Base-by-base conservation (phyloP, 2,113 vertebrate species). In the Dipodomys ordii region DNA sequence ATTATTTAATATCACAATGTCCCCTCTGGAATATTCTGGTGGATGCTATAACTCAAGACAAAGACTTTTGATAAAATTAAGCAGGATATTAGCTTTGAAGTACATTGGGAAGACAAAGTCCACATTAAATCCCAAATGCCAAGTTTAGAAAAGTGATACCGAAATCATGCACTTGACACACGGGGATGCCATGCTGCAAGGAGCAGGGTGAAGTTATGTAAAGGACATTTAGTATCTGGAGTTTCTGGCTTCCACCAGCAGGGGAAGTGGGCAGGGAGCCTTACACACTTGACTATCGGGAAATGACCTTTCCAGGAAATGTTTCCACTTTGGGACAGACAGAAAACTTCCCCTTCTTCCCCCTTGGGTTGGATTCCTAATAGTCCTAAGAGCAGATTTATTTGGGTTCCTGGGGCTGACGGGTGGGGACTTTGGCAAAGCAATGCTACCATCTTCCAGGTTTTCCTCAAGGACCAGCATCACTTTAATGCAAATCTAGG, bases 31-130 rank as follows among this genome's bases (percentile, higher is more conserved):
- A 87, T 78, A n/a, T 68, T 92, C n/a, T 64, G 49, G 57, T 88
- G 57, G 53, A 73, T 28, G 65, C 77, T 85, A 6, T 91, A 80
- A 92, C 80, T 92, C 53, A 68, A 96, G 87, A 84, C 71, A 83
- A 80, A 96, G 80, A 65, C 35, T 22, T 73, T 73, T 68, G 68
- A 91, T 67, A 91, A 91, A 90, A 92, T 92, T 77, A 93, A 93
- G 81, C 68, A 86, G 57, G 68, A 79, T 46, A 78, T 91, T 87
- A 91, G 80, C 18, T 85, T 46, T 69, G 46, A 77, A 77, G 77
- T n/a, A 57, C 9, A 44, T 1, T 90, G 85, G 71, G 85, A 90
- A 85, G 92, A 72, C 46, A 64, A 74, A 92, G 67, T 77, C 13
- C 62, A n/a, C 44, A 64, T 71, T 93, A 73, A 84, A 60, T 90